Evolutionary conservation across 2,113 vertebrate genomes (phyloP).

Genomic region (Crotalus tigris): DNA sequence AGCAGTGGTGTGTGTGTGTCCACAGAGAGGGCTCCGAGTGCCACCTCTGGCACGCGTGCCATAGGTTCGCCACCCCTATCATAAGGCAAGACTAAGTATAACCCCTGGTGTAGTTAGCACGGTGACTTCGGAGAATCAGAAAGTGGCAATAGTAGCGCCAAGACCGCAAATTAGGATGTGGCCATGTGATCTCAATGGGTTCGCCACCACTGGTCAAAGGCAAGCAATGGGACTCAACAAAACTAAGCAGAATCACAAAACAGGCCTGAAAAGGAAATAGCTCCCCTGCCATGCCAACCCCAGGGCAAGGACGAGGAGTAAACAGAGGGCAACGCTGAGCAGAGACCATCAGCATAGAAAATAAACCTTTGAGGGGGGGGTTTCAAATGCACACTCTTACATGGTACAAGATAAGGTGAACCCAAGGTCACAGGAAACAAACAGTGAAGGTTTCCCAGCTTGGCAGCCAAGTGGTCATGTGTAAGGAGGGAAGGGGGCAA

Average conservation of each 20-base stretch:
- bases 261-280: neutral
- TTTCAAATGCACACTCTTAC: neutral
- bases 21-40: too few relatives aligned
- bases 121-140: too few relatives aligned
- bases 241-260: neutral
- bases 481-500: neutral
- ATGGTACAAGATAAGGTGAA: neutral
- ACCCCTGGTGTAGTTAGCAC: too few relatives aligned
- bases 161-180: too few relatives aligned
- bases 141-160: too few relatives aligned
- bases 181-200: too few relatives aligned
- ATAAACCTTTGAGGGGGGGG: neutral
- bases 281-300: neutral
- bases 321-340: neutral
- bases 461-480: neutral
- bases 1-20: too few relatives aligned
- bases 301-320: neutral
- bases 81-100: neutral
- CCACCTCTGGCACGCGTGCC: too few relatives aligned
- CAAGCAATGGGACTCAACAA: neutral
- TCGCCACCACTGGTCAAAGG: neutral
- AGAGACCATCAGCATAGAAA: neutral
- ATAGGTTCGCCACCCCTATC: neutral
- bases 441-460: neutral
- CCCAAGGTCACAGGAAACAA: neutral